Percentiles rank a stretch among this genome's conserved stretches.
Conservation (phyloP, 2,113 vertebrate species). For the Chelonoidis abingdonii region DNA sequence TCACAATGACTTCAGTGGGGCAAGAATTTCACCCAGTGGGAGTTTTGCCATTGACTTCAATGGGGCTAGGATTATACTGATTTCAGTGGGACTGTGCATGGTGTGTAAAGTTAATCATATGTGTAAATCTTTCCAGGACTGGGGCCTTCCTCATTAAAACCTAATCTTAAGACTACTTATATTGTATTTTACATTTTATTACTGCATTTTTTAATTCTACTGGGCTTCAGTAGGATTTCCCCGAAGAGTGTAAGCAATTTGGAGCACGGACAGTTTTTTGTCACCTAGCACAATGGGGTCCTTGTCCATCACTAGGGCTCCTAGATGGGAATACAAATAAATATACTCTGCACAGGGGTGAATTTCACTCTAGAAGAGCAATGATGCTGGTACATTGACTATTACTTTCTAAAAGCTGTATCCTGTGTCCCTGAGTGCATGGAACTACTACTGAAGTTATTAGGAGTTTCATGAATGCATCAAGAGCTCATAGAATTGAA, state of each 20-base stretch:
- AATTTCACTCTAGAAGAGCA: neutral
- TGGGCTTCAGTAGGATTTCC: neutral
- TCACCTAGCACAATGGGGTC: neutral
- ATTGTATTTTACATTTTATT: neutral
- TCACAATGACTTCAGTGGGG: neutral
- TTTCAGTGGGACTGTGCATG: neutral
- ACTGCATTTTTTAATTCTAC: neutral
- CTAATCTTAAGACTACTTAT: neutral
- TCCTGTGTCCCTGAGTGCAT: neutral
- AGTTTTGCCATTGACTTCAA: neutral
- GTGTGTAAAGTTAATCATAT: neutral
- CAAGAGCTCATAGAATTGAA: neutral
- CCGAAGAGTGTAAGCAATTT: neutral
- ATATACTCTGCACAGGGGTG: neutral
- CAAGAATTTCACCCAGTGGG: too few species aligned
- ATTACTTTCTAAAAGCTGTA: neutral
- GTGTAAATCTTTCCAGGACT: neutral
- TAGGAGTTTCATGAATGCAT: neutral
- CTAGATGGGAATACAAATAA: neutral
- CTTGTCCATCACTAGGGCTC: neutral
- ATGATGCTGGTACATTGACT: neutral
- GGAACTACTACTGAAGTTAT: neutral
- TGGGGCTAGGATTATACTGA: neutral
- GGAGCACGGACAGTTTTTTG: neutral
- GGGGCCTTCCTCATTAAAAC: neutral